phyloP scores from a whole-genome alignment of 1,140 invertebrate genomes.

The Caenorhabditis elegans region DNA sequence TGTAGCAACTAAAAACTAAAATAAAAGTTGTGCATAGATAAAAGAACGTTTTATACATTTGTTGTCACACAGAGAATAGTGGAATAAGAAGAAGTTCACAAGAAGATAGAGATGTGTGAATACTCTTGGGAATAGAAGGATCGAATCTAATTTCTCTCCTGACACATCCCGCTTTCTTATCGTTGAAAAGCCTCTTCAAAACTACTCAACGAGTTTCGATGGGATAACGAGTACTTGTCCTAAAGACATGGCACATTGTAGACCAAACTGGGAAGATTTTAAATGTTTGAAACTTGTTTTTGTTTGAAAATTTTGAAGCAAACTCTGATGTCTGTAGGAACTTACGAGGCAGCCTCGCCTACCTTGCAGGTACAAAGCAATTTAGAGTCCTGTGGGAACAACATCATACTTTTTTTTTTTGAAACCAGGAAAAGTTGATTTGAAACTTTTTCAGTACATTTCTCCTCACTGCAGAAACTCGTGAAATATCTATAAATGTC shows the following conservation, averaged over 20 bases:
- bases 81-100: background rate
- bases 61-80: background rate
- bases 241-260: background rate
- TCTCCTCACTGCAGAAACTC: no score
- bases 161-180: constrained; percentile 8
- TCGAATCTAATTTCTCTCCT: constrained; percentile 29
- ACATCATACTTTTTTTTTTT: no score
- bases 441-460: no score
- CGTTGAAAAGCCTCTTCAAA: background rate
- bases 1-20: background rate
- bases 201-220: constrained; percentile 16
- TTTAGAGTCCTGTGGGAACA: no score
- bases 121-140: background rate
- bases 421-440: no score
- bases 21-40: background rate
- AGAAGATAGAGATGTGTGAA: background rate
- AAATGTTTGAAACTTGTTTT: background rate
- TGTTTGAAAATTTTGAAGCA: no score
- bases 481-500: no score
- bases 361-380: no score
- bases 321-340: no score
- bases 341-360: no score
- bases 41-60: constrained; percentile 16
- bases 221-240: constrained; percentile 26
- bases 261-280: background rate